Conservation (phyloP, 2,797 vertebrate species). For the Melopsittacus undulatus region DNA sequence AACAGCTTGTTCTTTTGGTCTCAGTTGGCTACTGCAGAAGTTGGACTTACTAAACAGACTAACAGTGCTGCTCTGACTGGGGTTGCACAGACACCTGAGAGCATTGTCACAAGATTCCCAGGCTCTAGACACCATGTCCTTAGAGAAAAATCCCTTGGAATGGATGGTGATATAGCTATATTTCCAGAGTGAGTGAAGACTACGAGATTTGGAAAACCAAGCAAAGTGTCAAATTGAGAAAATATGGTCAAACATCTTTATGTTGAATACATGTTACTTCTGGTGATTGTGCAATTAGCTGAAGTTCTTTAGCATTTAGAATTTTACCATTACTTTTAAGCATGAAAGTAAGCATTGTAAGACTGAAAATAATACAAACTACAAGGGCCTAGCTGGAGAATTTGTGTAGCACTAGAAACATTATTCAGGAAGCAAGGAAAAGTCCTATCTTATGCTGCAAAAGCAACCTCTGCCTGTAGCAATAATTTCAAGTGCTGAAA, state of each 20-base stretch:
- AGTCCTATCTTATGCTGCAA: not conserved
- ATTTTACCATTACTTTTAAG: not conserved
- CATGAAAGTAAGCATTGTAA: not conserved
- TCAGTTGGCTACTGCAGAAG: not conserved
- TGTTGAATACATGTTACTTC: not conserved
- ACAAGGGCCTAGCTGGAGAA: not conserved
- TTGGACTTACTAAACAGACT: not conserved
- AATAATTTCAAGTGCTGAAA: not conserved
- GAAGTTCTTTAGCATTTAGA: not conserved
- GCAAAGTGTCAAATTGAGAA: not conserved
- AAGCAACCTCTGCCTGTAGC: not conserved
- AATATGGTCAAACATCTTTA: not conserved
- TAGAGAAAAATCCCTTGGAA: not conserved
- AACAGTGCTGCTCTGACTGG: not conserved
- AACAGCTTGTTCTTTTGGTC: not conserved
- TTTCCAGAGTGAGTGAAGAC: not conserved
- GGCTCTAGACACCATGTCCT: not conserved
- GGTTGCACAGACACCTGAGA: not conserved
- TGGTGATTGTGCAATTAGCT: accelerated
- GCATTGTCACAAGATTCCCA: not conserved
- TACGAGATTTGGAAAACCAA: not conserved
- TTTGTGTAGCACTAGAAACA: not conserved
- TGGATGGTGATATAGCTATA: not conserved
- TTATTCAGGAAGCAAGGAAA: not conserved
- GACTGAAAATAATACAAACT: not conserved